Evolutionary conservation across 2,797 vertebrate species (phyloP).

Genomic region (Tokudaia tokunoshimensis): DNA sequence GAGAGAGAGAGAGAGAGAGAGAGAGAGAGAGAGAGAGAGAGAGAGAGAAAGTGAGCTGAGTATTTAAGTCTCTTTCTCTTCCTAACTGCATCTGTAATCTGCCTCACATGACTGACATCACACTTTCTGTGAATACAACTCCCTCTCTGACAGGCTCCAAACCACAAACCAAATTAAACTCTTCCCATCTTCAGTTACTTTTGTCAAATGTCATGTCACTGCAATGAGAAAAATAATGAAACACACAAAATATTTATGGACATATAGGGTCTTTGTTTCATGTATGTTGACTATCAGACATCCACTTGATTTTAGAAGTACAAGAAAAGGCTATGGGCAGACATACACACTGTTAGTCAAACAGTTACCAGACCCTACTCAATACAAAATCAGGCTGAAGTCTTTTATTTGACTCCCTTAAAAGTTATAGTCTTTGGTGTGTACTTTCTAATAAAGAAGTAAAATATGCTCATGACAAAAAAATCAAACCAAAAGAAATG

Average conservation of each 20-base stretch:
- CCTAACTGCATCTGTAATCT: neutral
- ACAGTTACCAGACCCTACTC: neutral
- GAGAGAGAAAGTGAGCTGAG: too few species aligned
- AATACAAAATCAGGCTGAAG: neutral
- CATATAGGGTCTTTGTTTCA: neutral
- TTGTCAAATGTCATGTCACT: neutral
- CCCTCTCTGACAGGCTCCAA: neutral
- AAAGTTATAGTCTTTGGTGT: neutral
- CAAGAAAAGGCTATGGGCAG: neutral
- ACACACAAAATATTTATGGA: conserved; percentile 24
- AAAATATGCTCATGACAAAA: neutral
- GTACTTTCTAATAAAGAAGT: conserved; percentile 3
- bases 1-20: too few species aligned
- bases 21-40: too few species aligned
- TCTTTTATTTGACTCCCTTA: conserved; percentile 16
- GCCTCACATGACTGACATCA: neutral
- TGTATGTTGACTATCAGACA: neutral
- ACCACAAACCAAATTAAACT: neutral
- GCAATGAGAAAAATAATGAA: neutral
- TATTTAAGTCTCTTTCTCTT: neutral
- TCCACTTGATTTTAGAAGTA: neutral
- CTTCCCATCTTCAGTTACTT: neutral
- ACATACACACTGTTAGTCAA: neutral
- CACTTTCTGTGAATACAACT: neutral
- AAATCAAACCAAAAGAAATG: conserved; percentile 8